Conservation (phyloP, 2,113 vertebrate species). For the Ursus arctos region DNA sequence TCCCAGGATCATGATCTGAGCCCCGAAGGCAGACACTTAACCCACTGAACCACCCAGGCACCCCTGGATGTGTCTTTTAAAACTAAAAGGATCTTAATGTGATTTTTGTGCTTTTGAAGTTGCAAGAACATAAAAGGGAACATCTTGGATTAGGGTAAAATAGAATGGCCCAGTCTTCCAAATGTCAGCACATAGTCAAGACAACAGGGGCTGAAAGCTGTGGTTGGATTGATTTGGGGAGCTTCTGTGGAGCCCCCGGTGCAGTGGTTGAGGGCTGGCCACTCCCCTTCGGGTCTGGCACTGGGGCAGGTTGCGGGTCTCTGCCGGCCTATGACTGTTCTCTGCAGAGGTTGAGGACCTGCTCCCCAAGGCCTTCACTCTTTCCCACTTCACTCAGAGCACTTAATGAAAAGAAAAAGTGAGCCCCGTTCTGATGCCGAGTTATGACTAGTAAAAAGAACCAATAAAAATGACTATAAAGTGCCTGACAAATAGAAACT, state of each 20-base stretch:
- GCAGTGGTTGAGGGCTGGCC: too few species aligned
- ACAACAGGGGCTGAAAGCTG: neutral
- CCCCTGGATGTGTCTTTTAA: neutral
- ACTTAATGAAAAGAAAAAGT: slow-evolving; percentile 66
- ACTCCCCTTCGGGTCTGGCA: fast-evolving
- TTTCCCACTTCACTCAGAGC: neutral
- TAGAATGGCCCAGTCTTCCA: neutral
- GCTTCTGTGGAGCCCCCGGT: fast-evolving
- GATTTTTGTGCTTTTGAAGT: neutral
- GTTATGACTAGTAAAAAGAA: slow-evolving; percentile 70
- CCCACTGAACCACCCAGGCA: neutral
- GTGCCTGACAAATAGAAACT: slow-evolving; percentile 72
- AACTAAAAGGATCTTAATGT: neutral
- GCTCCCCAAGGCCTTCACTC: neutral
- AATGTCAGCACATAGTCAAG: neutral
- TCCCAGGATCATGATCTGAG: neutral
- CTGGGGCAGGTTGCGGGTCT: neutral
- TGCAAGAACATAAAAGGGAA: neutral
- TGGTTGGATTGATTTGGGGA: neutral
- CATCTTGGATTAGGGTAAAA: neutral
- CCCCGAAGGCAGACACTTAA: neutral
- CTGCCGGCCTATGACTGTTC: neutral
- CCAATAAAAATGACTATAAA: slow-evolving; percentile 74
- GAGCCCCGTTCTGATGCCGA: slow-evolving; percentile 44
- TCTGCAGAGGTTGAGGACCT: neutral